phyloP scores from a whole-genome alignment of 1,140 invertebrate genomes.

The Aphelinus certus region DNA sequence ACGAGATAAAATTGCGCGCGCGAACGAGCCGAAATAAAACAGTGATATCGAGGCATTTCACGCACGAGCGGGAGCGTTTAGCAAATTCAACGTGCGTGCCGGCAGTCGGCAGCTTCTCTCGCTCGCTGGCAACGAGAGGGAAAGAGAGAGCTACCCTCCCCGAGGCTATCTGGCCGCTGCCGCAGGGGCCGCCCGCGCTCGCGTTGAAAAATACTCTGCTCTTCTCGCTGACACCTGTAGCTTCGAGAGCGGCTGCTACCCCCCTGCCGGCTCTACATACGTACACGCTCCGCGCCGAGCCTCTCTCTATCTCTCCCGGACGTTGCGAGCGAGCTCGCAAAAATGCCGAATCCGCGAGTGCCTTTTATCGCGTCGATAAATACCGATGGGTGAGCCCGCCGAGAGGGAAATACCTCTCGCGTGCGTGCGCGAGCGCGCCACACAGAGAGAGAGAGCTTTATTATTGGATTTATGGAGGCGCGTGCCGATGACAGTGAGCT shows the following conservation, averaged over 20 bases:
- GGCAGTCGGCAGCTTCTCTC: slow-evolving; percentile 49
- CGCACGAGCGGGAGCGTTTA: slow-evolving; percentile 66
- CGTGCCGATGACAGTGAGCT: background rate
- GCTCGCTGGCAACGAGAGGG: background rate
- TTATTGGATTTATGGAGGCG: slow-evolving; percentile 9
- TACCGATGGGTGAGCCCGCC: slow-evolving; percentile 10
- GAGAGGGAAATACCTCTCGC: too few relatives aligned
- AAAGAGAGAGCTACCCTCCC: background rate
- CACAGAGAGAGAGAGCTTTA: background rate
- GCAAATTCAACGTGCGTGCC: slow-evolving; percentile 64
- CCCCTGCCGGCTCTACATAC: slow-evolving; percentile 59
- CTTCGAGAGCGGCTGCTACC: slow-evolving; percentile 44
- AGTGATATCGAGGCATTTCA: slow-evolving; percentile 67
- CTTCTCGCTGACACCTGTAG: slow-evolving; percentile 66
- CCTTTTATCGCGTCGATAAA: slow-evolving; percentile 35
- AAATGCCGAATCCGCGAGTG: slow-evolving; percentile 16
- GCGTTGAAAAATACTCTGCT: slow-evolving; percentile 65
- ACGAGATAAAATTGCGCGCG: slow-evolving; percentile 43
- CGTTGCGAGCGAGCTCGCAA: slow-evolving; percentile 39
- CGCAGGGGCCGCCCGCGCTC: slow-evolving; percentile 39
- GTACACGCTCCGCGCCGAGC: slow-evolving; percentile 42
- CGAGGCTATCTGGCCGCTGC: slow-evolving; percentile 22
- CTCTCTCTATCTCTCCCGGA: slow-evolving; percentile 29
- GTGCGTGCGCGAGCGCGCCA: too few relatives aligned
- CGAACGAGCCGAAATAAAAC: slow-evolving; percentile 63